Evolutionary conservation across 2,888 invertebrate genomes (phyloP).

Genomic region (Pseudeuparius sepicola): DNA sequence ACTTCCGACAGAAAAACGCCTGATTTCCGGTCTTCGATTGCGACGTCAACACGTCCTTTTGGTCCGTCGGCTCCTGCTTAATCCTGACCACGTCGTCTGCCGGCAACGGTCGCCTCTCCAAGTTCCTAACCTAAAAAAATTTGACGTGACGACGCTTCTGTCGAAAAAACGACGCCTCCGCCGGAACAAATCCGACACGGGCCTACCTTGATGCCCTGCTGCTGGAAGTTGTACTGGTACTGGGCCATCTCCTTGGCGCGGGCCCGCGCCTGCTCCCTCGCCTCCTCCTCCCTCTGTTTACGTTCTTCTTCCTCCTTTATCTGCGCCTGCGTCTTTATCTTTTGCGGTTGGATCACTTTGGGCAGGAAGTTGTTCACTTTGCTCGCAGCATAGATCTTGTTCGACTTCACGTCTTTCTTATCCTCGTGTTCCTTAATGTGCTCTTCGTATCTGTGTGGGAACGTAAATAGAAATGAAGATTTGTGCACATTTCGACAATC

Average conservation of each 20-base stretch:
- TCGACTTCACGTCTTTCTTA: constrained; percentile 30
- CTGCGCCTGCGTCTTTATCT: no score
- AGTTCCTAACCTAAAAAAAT: constrained; percentile 4
- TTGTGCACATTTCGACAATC: no score
- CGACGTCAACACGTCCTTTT: constrained; percentile 23
- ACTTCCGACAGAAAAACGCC: constrained; percentile 39
- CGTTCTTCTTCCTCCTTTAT: no score
- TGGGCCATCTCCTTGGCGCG: constrained; percentile 6
- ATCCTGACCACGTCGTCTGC: constrained; percentile 25
- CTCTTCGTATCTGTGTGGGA: constrained; percentile 29
- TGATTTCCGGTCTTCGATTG: constrained; percentile 32
- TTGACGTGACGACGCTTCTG: neutral
- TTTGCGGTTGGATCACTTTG: constrained; percentile 28
- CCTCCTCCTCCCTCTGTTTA: no score
- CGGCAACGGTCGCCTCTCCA: constrained; percentile 24
- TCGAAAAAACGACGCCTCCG: constrained; percentile 1
- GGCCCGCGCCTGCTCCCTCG: no score
- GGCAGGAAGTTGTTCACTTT: constrained; percentile 31
- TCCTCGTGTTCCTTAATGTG: constrained; percentile 32
- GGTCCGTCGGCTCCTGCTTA: constrained; percentile 27
- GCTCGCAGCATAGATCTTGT: constrained; percentile 33
- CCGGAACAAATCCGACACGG: neutral
- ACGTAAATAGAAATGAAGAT: no score
- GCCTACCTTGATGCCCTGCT: constrained; percentile 1
- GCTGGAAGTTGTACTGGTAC: neutral